phyloP scores from a whole-genome alignment of 2,113 vertebrate species.

The Muntiacus muntjak region DNA sequence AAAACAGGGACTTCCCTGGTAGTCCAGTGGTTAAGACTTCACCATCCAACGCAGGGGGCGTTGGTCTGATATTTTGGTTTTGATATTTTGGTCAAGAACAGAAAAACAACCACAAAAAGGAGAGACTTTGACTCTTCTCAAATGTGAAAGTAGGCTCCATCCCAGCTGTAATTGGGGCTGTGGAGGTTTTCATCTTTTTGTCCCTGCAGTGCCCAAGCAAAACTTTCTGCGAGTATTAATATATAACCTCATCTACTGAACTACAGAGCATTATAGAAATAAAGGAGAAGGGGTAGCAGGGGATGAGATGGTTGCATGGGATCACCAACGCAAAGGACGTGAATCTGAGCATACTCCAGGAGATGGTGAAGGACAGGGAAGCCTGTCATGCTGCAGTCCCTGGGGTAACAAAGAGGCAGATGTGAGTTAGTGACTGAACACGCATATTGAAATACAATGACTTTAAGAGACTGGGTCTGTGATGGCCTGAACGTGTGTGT shows the following conservation, averaged over 20 bases:
- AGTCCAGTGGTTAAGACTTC: background rate
- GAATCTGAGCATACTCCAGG: background rate
- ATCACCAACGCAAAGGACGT: background rate
- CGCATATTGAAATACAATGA: background rate
- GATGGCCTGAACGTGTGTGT: background rate
- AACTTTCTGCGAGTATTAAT: background rate
- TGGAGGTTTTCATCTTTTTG: background rate
- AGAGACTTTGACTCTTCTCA: background rate
- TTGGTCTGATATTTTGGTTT: background rate
- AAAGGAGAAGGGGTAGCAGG: background rate
- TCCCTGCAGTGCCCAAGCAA: too few species aligned
- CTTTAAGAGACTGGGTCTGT: background rate
- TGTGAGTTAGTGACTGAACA: background rate
- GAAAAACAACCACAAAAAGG: background rate
- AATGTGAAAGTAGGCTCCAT: background rate
- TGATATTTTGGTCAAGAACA: background rate
- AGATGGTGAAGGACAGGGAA: background rate
- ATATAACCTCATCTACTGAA: background rate
- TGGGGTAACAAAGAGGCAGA: background rate
- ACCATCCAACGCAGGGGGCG: accelerated
- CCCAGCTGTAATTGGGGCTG: background rate
- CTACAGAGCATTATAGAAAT: background rate
- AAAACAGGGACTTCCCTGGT: background rate
- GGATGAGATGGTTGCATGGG: background rate
- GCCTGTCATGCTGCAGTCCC: background rate